A percentile compares a stretch with the other conserved stretches of the same genome.
Conservation (phyloP, 2,888 invertebrate species). For the Eupithecia centaureata region DNA sequence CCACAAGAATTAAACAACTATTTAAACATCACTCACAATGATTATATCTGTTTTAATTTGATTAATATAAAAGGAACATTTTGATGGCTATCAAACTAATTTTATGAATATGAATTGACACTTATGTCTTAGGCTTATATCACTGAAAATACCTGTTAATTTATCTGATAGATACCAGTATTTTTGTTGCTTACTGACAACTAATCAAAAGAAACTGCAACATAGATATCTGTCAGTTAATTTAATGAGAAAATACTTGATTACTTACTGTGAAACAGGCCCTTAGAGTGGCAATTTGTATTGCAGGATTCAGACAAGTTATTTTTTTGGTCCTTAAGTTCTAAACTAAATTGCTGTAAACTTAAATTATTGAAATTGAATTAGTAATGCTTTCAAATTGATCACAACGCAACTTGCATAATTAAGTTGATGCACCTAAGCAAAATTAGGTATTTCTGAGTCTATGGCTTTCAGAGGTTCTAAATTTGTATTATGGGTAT, state of each 20-base stretch:
- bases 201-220: too few species aligned
- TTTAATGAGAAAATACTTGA: too few species aligned
- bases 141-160: too few species aligned
- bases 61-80: neutral
- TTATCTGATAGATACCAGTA: too few species aligned
- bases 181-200: too few species aligned
- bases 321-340: neutral
- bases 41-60: neutral
- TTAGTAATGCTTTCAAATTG: conserved; percentile 56
- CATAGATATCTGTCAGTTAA: too few species aligned
- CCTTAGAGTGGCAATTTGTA: too few species aligned
- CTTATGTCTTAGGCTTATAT: neutral
- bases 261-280: too few species aligned
- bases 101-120: neutral
- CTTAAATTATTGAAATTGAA: conserved; percentile 57
- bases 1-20: neutral
- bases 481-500: conserved; percentile 37
- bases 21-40: neutral
- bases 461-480: conserved; percentile 27
- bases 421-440: conserved; percentile 59
- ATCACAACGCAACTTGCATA: conserved; percentile 72
- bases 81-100: neutral
- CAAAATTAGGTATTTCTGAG: conserved; percentile 39
- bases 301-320: neutral
- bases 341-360: conserved; percentile 52